phyloP scores from a whole-genome alignment of 2,797 vertebrate genomes.

The Spatula clypeata region DNA sequence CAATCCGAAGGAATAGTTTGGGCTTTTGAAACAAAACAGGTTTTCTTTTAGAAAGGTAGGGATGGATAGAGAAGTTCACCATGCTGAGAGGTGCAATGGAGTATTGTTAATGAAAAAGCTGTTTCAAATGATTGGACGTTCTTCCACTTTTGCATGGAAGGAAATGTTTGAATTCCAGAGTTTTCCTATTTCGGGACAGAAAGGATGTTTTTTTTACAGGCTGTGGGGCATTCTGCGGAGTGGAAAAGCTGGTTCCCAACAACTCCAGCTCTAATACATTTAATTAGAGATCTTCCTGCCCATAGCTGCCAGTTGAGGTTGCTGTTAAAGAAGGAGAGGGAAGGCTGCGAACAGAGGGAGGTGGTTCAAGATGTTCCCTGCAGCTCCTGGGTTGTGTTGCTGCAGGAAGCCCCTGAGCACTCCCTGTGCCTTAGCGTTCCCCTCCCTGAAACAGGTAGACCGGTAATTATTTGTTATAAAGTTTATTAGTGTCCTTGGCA shows the following conservation, averaged over 20 bases:
- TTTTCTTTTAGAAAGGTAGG: neutral
- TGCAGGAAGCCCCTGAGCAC: neutral
- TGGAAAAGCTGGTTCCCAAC: neutral
- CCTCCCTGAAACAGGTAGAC: conserved; percentile 51
- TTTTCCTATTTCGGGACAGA: neutral
- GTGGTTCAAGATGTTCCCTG: neutral
- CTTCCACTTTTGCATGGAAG: neutral
- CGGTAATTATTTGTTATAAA: conserved; percentile 56
- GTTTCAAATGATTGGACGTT: neutral
- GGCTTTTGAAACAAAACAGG: neutral
- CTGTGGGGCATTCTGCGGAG: neutral
- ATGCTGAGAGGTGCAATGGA: neutral
- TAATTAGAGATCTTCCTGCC: neutral
- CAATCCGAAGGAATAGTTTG: neutral
- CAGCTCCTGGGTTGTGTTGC: neutral
- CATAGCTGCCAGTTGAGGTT: neutral
- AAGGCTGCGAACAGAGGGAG: neutral
- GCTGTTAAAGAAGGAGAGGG: neutral
- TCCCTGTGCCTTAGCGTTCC: neutral
- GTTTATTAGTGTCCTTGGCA: conserved; percentile 76
- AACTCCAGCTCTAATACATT: neutral
- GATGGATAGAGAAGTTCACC: neutral
- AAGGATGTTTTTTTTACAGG: neutral
- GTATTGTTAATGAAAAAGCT: neutral
- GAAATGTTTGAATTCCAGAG: neutral